Percentiles rank a stretch among this genome's conserved stretches.
phyloP scores from a whole-genome alignment of 2,888 invertebrate species.

The Schizaphis graminum region DNA sequence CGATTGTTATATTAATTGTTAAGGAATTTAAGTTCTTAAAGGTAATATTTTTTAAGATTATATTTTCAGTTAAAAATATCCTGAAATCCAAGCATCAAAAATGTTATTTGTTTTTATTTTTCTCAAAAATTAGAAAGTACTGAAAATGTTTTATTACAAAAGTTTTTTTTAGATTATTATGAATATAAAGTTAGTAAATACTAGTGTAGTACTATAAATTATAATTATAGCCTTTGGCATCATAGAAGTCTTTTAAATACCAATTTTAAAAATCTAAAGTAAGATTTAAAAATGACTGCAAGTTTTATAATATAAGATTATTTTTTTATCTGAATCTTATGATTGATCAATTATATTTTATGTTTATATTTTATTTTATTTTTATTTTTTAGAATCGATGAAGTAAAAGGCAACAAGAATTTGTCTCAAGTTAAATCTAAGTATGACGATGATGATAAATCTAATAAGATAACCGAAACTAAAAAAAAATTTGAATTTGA shows the following conservation, averaged over 20 bases:
- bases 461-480: constrained; percentile 33
- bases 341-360: not conserved
- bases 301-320: not conserved
- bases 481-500: constrained; percentile 53
- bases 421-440: constrained; percentile 44
- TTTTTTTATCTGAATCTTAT: not conserved
- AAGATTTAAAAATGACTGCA: not conserved
- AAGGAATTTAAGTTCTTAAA: not conserved
- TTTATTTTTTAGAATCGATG: constrained; percentile 43
- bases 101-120: not conserved
- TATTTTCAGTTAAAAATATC: not conserved
- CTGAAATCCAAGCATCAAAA: not conserved
- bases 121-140: not conserved
- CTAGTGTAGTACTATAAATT: not conserved
- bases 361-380: not conserved
- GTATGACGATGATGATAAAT: constrained; percentile 31
- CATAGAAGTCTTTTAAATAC: not conserved
- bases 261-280: not conserved
- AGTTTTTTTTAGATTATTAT: not conserved
- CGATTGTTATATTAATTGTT: not conserved
- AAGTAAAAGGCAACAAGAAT: constrained; percentile 42
- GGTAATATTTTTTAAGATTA: not conserved
- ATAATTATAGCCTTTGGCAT: not conserved
- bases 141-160: not conserved
- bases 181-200: not conserved